Conservation (phyloP, 2,888 invertebrate genomes). For the Oligia latruncula region DNA sequence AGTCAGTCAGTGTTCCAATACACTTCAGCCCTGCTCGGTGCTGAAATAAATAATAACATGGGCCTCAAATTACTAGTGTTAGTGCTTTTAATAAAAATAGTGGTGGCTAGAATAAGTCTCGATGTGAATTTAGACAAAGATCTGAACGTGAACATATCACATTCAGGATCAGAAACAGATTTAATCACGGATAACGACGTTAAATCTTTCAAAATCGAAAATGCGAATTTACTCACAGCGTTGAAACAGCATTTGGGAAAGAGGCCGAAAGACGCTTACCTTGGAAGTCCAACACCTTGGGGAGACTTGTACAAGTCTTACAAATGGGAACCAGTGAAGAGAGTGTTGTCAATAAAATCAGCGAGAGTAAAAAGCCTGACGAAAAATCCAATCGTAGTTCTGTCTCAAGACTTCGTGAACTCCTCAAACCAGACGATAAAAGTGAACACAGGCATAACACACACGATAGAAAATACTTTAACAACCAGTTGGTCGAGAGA, state of each 20-base stretch:
- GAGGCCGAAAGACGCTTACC: conserved; percentile 73
- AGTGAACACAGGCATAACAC: conserved; percentile 82
- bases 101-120: conserved; percentile 51
- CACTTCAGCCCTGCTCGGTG: not conserved
- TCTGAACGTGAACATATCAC: conserved; percentile 68
- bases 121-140: conserved; percentile 75
- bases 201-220: conserved; percentile 73
- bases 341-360: conserved; percentile 74
- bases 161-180: conserved; percentile 74
- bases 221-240: conserved; percentile 70
- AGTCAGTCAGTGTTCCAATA: conserved; percentile 22
- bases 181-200: conserved; percentile 74
- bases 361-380: conserved; percentile 70
- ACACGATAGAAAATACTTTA: conserved; percentile 80
- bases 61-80: conserved; percentile 35
- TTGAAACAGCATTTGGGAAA: conserved; percentile 73
- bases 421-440: conserved; percentile 77
- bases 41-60: conserved; percentile 33
- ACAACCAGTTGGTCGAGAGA: conserved; percentile 78
- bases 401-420: conserved; percentile 81
- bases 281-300: conserved; percentile 84
- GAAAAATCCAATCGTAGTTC: conserved; percentile 71
- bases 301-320: conserved; percentile 80
- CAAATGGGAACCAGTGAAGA: conserved; percentile 79
- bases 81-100: conserved; percentile 43